Percentiles rank a stretch among this genome's conserved stretches.
Evolutionary conservation across 2,888 invertebrate species (phyloP).

Genomic region (Stenodema calcarata): DNA sequence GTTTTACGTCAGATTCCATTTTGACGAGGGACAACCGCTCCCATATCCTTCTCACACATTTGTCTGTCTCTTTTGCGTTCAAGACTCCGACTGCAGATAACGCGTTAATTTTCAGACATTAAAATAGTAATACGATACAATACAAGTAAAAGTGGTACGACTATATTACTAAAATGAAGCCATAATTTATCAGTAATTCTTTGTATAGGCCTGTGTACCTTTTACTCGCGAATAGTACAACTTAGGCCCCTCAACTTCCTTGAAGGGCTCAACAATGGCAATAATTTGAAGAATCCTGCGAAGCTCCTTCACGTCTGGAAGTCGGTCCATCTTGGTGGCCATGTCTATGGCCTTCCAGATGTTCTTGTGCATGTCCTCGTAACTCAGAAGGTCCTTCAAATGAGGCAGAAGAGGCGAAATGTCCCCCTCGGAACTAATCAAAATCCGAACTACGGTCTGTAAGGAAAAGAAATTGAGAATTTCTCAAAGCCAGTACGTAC

Average conservation of each 20-base stretch:
- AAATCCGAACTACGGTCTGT: slow-evolving; percentile 41
- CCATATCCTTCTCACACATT: slow-evolving; percentile 46
- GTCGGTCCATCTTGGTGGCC: slow-evolving; percentile 35
- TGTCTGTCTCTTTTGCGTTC: slow-evolving; percentile 34
- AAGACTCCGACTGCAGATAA: slow-evolving; percentile 40
- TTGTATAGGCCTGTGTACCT: not conserved
- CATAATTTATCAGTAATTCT: no score
- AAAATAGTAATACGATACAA: no score
- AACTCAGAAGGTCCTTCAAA: slow-evolving; percentile 44
- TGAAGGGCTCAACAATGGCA: not conserved
- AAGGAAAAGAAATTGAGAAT: slow-evolving; percentile 4
- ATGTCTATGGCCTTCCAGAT: slow-evolving; percentile 54
- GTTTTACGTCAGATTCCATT: slow-evolving; percentile 59
- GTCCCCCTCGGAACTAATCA: slow-evolving; percentile 24
- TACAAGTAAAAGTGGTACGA: no score
- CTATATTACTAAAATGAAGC: no score
- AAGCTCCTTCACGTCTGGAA: slow-evolving; percentile 19
- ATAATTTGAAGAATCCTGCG: slow-evolving; percentile 6
- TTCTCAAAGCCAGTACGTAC: not conserved
- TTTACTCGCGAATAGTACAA: slow-evolving; percentile 32
- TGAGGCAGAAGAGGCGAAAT: slow-evolving; percentile 8
- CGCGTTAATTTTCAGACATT: not conserved
- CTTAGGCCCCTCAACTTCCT: slow-evolving; percentile 25
- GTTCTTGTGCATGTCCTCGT: slow-evolving; percentile 46
- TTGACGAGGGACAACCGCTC: slow-evolving; percentile 40